Evolutionary conservation across 1,140 invertebrate genomes (phyloP), one percentile per base, ranked within the genome.

Genomic region (Maniola jurtina): DNA sequence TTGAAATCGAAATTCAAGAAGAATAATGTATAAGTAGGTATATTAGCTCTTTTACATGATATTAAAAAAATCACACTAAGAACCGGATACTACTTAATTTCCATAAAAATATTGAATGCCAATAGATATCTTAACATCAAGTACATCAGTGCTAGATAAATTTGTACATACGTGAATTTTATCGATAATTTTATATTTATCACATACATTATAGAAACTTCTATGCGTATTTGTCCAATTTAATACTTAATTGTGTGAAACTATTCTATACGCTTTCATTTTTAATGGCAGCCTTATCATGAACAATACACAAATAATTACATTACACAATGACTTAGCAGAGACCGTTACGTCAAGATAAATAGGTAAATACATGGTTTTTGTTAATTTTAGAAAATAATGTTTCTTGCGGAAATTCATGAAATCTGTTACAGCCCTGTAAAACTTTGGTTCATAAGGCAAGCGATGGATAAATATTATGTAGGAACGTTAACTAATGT

Each of bases 141-240:
- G 67, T 63, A 72, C 61, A 66, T 72, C 64, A 66, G 71, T 72
- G 71, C 71, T 69, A 69, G 61, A 72, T 70, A 71, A 71, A 69
- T 76, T 76, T 76, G 74, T 76, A 76, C 71, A 71, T 62, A 64
- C 66, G 73, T 73, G 71, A 69, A 61, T 65, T 25, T 70, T 68
- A 66, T 64, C 71, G 16, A 68, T 68, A 72, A 56, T 67, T 66
- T 58, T 55, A 63, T 61, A 68, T 71, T 71, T 73, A 76, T 76
- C 68, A 73, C 71, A 67, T 50, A 47, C 2, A 11, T 70, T 65
- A 63, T 70, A 73, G 68, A 75, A 64, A 76, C 66, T 70, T 66
- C 35, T 64, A 73, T 61, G 64, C 68, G 34, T 64, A 64, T 68
- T 67, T 64, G 62, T 69, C 66, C 55, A 47, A 67, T 54, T 25